Percentiles rank a stretch among this genome's conserved stretches.
Evolutionary conservation across 2,888 invertebrate genomes (phyloP).

Genomic region (Hirtodrosophila duncani): DNA sequence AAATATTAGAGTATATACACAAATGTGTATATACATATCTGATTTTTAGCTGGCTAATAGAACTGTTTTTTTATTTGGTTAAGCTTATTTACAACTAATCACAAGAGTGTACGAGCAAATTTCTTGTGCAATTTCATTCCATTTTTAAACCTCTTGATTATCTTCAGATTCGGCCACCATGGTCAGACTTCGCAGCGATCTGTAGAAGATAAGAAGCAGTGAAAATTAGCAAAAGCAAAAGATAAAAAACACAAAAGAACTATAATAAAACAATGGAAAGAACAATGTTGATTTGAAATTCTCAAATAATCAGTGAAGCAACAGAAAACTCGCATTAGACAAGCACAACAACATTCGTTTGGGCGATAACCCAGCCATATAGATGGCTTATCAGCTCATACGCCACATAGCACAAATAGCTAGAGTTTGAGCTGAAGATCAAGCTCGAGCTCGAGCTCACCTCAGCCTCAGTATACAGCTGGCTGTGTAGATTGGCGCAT

Average conservation of each 20-base stretch:
- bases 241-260: background rate
- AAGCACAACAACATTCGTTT: too few relatives aligned
- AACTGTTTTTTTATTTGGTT: too few relatives aligned
- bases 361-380: too few relatives aligned
- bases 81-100: conserved; percentile 66
- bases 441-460: conserved; percentile 1
- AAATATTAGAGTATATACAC: conserved; percentile 33
- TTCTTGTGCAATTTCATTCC: conserved; percentile 25
- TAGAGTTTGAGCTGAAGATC: conserved; percentile 3
- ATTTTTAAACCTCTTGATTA: conserved; percentile 59
- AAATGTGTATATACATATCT: conserved; percentile 23
- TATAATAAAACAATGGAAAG: conserved; percentile 2
- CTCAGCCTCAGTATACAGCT: conserved; percentile 26
- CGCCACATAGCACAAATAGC: too few relatives aligned
- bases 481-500: conserved; percentile 15
- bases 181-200: conserved; percentile 78
- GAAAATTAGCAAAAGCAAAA: background rate
- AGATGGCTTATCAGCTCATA: too few relatives aligned
- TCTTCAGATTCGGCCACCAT: conserved; percentile 72
- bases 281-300: too few relatives aligned
- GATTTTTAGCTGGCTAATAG: conserved; percentile 23
- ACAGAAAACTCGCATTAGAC: too few relatives aligned
- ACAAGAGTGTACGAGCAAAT: conserved; percentile 57
- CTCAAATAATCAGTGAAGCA: too few relatives aligned
- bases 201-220: conserved; percentile 30